Percentiles rank a stretch among this genome's conserved stretches.
Evolutionary conservation across 2,113 vertebrate species (phyloP).

Genomic region (Alaudala cheleensis): DNA sequence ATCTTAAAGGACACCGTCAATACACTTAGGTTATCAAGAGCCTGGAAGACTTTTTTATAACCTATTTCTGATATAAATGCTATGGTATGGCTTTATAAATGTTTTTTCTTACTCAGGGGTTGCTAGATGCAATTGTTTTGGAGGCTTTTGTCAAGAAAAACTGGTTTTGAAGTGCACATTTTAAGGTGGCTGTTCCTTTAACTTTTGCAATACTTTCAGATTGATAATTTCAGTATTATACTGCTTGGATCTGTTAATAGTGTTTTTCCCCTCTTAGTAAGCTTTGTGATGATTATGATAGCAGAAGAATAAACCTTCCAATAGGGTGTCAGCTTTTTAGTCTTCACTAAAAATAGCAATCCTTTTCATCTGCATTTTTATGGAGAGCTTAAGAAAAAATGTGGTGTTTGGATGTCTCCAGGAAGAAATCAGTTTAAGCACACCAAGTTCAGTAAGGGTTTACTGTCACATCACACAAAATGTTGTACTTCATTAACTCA

Average conservation of each 20-base stretch:
- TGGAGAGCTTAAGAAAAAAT: not conserved
- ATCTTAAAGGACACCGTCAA: not conserved
- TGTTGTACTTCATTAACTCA: not conserved
- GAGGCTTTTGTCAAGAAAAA: not conserved
- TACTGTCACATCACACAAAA: not conserved
- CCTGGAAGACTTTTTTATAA: not conserved
- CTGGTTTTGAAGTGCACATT: not conserved
- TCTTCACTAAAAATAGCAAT: accelerated
- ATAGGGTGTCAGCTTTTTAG: not conserved
- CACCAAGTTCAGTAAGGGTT: not conserved
- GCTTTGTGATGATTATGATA: not conserved
- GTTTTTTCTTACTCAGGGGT: not conserved
- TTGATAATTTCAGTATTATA: not conserved
- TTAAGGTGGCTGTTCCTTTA: not conserved
- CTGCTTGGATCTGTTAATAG: not conserved
- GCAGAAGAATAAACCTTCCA: not conserved
- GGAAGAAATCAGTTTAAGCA: not conserved
- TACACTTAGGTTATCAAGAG: not conserved
- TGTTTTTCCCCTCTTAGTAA: not conserved
- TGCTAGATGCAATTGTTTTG: not conserved
- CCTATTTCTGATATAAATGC: not conserved
- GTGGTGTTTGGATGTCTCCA: not conserved
- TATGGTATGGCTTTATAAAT: not conserved
- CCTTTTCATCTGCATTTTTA: not conserved
- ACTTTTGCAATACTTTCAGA: not conserved